Evolutionary conservation across 2,888 invertebrate species (phyloP).

Genomic region (Tipula lateralis): DNA sequence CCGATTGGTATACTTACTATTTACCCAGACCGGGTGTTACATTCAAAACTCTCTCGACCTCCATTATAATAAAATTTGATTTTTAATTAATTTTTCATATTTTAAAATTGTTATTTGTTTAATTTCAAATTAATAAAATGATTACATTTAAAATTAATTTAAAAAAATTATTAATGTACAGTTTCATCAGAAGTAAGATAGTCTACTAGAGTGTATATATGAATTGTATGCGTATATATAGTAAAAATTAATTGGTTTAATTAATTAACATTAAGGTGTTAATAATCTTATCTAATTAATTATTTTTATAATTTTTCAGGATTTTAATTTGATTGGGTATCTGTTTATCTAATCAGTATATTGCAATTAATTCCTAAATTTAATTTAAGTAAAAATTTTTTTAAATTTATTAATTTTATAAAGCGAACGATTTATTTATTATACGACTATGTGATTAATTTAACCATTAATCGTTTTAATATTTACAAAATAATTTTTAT

Average conservation of each 20-base stretch:
- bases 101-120: background rate
- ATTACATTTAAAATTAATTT: slow-evolving; percentile 4
- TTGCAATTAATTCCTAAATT: background rate
- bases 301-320: background rate
- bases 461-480: background rate
- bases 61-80: background rate
- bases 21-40: background rate
- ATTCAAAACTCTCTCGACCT: background rate
- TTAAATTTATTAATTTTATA: background rate
- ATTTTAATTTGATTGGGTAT: background rate
- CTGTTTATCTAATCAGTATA: background rate
- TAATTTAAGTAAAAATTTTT: slow-evolving; percentile 15
- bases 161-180: background rate
- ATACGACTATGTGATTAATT: background rate
- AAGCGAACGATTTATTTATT: background rate
- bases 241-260: background rate
- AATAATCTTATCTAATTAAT: background rate
- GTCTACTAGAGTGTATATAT: background rate
- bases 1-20: no score
- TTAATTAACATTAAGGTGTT: background rate
- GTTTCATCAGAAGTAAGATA: background rate
- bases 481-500: background rate
- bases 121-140: background rate
- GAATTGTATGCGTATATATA: background rate
- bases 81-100: background rate